phyloP scores from a whole-genome alignment of 1,140 invertebrate species.

The Lucilia cuprina region DNA sequence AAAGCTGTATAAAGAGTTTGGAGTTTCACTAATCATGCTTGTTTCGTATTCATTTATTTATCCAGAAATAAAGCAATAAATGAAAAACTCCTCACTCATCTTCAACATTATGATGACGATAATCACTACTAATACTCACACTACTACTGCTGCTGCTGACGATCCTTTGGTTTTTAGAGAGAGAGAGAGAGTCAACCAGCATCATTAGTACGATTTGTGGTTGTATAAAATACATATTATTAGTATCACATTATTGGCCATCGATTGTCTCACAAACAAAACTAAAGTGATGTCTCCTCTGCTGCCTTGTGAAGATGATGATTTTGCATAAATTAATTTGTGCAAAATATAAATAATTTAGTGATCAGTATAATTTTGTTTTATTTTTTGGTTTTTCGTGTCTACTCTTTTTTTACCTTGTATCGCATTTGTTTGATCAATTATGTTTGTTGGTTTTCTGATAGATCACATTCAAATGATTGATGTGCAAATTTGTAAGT shows the following conservation, averaged over 20 bases:
- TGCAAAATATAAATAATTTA: neutral
- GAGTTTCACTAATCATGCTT: neutral
- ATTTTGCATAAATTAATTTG: neutral
- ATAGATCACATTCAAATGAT: conserved; percentile 6
- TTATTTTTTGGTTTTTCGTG: neutral
- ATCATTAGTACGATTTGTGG: conserved; percentile 21
- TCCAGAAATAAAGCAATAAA: neutral
- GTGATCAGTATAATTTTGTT: neutral
- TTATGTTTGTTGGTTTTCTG: conserved; percentile 4
- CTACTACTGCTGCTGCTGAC: neutral
- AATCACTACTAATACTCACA: neutral
- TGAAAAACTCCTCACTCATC: neutral
- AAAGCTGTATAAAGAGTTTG: neutral
- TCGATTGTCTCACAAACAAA: neutral
- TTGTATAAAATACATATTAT: conserved; percentile 26
- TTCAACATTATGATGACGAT: neutral
- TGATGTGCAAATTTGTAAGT: neutral
- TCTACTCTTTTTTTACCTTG: neutral
- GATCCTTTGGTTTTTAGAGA: neutral
- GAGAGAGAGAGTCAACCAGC: neutral
- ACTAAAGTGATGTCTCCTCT: neutral
- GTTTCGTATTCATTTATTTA: neutral
- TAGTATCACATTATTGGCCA: conserved; percentile 19
- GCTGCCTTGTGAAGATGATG: neutral
- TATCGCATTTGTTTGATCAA: conserved; percentile 17